Base-by-base conservation (phyloP, 2,888 invertebrate genomes). In the Sisyra nigra region DNA sequence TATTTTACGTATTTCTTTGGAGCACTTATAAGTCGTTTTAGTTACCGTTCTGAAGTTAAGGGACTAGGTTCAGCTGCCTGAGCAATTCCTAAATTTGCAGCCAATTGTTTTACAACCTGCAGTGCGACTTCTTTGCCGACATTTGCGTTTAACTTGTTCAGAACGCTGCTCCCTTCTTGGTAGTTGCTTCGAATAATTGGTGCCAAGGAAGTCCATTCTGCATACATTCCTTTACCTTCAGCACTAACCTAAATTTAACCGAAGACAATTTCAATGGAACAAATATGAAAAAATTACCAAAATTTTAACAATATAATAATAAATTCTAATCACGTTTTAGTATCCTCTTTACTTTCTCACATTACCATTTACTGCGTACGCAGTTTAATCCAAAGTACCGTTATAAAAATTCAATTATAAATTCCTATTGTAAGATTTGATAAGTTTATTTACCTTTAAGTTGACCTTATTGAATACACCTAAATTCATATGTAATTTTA, bases 31-130 rank as follows among this genome's bases (percentile, higher is more conserved):
- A 33, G 14, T 33, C 3, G 9, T 33, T 43, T 36, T 34, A 19
- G 14, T 43, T 35, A 43, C 43, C 71, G 77, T 60, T 92, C 91
- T 40, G 83, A 81, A 17, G 76, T 75, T 44, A 94, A 69, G 24
- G 79, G 76, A 57, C 89, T 89, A 3, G 86, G 86, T 53, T 89
- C 87, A 1, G 81, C 77, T 48, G 83, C 80, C 50, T 86, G 84
- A 2, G 85, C 78, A 39, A 76, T 72, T 2, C 79, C 79, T 40
- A 81, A 64, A 56, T 74, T 78, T 24, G 72, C 64, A 3, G 80
- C 76, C 5, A 96, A 69, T 55, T 83, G 82, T 51, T 76, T 76
- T 33, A 89, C 85, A 10, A 89, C 78, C 2, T 81, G 78, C 29
- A 82, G 63, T 10, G 87, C 85, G 6, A 91, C 86, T 54, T 87